Evolutionary conservation across 2,113 vertebrate genomes (phyloP).

Genomic region (Caranx melampygus): DNA sequence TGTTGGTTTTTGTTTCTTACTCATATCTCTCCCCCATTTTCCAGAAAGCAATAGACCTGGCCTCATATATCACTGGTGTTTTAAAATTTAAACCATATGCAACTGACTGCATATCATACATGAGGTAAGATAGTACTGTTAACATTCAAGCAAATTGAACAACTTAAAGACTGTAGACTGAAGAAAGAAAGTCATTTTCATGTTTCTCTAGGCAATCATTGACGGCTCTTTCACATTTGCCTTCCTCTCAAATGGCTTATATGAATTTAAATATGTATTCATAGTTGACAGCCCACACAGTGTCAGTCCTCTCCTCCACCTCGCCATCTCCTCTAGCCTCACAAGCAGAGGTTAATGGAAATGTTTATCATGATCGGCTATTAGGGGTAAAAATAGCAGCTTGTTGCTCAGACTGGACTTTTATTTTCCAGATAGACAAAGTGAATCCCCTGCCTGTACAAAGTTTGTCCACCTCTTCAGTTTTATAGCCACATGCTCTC

Average conservation of each 20-base stretch:
- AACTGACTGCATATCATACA: neutral
- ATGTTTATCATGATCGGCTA: slow-evolving; percentile 61
- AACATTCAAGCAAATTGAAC: neutral
- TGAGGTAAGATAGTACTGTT: neutral
- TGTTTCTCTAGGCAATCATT: neutral
- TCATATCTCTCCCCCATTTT: neutral
- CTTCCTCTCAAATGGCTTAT: neutral
- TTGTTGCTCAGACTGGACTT: neutral
- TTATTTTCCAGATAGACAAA: neutral
- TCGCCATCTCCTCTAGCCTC: slow-evolving; percentile 4
- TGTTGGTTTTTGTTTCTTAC: slow-evolving; percentile 1
- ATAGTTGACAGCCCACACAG: slow-evolving; percentile 11
- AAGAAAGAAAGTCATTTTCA: neutral
- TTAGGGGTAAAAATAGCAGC: slow-evolving; percentile 28
- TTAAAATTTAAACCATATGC: neutral
- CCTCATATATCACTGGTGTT: neutral
- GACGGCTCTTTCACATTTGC: slow-evolving; percentile 5
- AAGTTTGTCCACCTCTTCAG: neutral
- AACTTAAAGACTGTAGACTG: neutral
- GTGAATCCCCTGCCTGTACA: neutral
- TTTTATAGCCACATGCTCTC: neutral
- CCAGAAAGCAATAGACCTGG: neutral
- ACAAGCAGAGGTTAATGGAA: slow-evolving; percentile 51
- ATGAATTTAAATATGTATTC: neutral
- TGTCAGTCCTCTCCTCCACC: slow-evolving; percentile 10